A percentile compares a stretch with the other conserved stretches of the same genome.
Conservation (phyloP, 2,888 invertebrate genomes). For the Watsonalla binaria region DNA sequence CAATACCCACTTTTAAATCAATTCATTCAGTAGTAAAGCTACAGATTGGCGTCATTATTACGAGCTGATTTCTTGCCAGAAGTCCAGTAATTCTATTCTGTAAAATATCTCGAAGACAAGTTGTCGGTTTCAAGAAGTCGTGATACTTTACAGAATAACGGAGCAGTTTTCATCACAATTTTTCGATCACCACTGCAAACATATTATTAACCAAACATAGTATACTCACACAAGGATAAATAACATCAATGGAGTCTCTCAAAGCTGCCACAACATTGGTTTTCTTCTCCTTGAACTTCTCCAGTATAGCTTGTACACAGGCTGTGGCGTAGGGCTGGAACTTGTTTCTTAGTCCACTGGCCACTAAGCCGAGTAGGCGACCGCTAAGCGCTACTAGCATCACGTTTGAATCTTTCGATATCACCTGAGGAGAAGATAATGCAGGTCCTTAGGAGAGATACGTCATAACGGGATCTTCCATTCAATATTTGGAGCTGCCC, state of each 20-base stretch:
- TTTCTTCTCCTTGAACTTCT: slow-evolving; percentile 99
- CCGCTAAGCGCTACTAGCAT: slow-evolving; percentile 92
- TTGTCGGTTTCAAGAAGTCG: too few relatives aligned
- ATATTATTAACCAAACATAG: not conserved
- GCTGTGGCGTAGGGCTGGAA: slow-evolving; percentile 91
- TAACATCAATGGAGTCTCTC: slow-evolving; percentile 93
- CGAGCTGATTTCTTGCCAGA: too few relatives aligned
- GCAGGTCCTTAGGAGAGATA: too few relatives aligned
- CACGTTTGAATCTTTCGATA: slow-evolving; percentile 97
- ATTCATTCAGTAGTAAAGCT: too few relatives aligned
- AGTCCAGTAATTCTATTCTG: not conserved
- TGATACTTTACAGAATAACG: too few relatives aligned
- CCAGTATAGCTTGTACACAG: slow-evolving; percentile 87
- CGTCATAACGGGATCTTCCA: too few relatives aligned
- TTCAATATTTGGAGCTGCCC: too few relatives aligned
- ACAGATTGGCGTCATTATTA: too few relatives aligned
- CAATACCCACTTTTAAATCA: too few relatives aligned
- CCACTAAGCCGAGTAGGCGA: slow-evolving; percentile 89
- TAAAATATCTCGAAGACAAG: not conserved
- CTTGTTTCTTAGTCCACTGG: slow-evolving; percentile 90
- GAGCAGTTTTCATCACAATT: not conserved
- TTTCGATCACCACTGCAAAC: not conserved
- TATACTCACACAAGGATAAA: slow-evolving; percentile 85
- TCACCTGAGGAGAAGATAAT: slow-evolving; percentile 76
- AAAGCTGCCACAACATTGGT: slow-evolving; percentile 91